phyloP scores from a whole-genome alignment of 2,888 invertebrate genomes.

The Torymus aiolomorphi region DNA sequence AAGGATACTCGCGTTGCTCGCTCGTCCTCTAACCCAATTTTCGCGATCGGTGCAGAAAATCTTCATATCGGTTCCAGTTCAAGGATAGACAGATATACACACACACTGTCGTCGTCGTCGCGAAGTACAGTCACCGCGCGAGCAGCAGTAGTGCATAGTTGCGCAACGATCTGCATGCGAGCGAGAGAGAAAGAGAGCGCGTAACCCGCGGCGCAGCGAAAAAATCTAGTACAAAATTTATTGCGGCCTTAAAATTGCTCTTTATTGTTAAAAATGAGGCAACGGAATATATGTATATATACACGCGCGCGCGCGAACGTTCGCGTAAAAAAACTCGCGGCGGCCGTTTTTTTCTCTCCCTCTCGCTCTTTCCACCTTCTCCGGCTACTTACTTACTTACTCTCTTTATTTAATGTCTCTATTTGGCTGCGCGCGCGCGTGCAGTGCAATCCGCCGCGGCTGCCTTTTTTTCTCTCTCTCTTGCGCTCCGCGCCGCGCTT shows the following conservation, averaged over 20 bases:
- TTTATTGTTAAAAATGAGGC: slow-evolving; percentile 53
- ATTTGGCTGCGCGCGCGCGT: slow-evolving; percentile 23
- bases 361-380: neutral
- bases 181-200: slow-evolving; percentile 2
- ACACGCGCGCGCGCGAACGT: neutral
- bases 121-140: too few relatives aligned
- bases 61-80: too few relatives aligned
- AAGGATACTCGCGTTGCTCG: too few relatives aligned
- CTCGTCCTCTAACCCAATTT: too few relatives aligned
- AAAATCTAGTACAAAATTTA: slow-evolving; percentile 52
- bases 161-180: slow-evolving; percentile 31
- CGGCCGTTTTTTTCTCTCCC: neutral
- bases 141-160: neutral
- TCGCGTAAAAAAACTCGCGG: neutral
- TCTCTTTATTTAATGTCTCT: slow-evolving; percentile 48
- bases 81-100: too few relatives aligned
- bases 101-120: too few relatives aligned
- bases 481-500: neutral
- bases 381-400: neutral
- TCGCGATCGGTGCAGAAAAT: too few relatives aligned
- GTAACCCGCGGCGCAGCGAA: slow-evolving; percentile 39
- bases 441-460: too few relatives aligned
- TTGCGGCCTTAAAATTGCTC: slow-evolving; percentile 44
- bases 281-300: slow-evolving; percentile 5
- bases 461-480: slow-evolving; percentile 18